Percentiles rank a stretch among this genome's conserved stretches.
These are phyloP conservation scores for Cyprinella venusta DNA, from an alignment of 2,797 vertebrate genomes.

Conservation along the genomic window DNA sequence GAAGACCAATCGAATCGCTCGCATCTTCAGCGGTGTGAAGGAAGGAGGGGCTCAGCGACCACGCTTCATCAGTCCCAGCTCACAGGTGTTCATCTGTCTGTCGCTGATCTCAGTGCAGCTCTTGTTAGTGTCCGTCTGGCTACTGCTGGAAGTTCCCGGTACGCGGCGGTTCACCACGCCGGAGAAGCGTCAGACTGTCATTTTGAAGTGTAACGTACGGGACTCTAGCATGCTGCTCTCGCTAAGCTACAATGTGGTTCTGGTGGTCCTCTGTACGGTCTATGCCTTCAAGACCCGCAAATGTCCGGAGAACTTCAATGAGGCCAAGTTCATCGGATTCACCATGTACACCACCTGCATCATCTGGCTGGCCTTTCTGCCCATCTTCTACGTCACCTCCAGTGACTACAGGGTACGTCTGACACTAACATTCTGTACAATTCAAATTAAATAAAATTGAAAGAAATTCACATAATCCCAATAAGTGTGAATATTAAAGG, in stretches of 20 bases:
- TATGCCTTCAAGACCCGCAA: constrained; percentile 99
- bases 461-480: background rate
- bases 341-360: constrained; percentile 99
- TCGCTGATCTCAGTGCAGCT: constrained; percentile 95
- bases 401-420: constrained; percentile 97
- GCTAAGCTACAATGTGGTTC: constrained; percentile 92
- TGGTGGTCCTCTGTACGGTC: constrained; percentile 97
- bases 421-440: background rate
- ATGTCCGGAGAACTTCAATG: constrained; percentile 99
- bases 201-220: constrained; percentile 95
- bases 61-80: constrained; percentile 96
- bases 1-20: constrained; percentile 97
- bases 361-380: constrained; percentile 99
- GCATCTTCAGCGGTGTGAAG: constrained; percentile 95
- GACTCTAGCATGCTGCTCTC: constrained; percentile 99
- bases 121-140: constrained; percentile 92
- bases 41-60: constrained; percentile 88
- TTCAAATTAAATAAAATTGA: background rate
- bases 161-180: constrained; percentile 91
- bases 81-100: constrained; percentile 97
- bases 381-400: constrained; percentile 99
- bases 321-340: constrained; percentile 99
- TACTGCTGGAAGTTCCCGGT: constrained; percentile 92
- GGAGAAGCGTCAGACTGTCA: constrained; percentile 94
- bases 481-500: background rate